Evolutionary conservation across 2,113 vertebrate genomes (phyloP), one percentile per base, ranked within the genome.

Genomic region (Anoura caudifer): DNA sequence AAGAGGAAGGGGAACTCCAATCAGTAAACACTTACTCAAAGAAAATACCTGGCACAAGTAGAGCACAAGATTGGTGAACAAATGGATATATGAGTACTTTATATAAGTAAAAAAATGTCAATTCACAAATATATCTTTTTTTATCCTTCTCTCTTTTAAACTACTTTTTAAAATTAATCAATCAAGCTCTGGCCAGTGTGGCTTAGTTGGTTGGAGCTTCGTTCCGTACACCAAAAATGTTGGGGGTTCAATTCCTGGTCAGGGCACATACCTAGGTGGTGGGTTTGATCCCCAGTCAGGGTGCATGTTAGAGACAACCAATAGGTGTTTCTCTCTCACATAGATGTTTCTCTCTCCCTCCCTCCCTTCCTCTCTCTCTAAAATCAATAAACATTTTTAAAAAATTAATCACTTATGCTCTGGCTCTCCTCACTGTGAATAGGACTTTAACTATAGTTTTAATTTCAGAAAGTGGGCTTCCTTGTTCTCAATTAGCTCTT

Each of bases 81-180:
- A 93, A 50, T 36, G 22, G 33, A 50, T 43, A 92, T 28, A 63
- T 14, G 24, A 63, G 61, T 31, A 81, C n/a, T 91, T 67, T 77
- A 72, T 22, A 90, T 33, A 63, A 20, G 31, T 76, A 90, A 63
- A 75, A 45, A 80, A 87, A 56, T 41, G 19, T 67, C 80, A 19
- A 43, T 76, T 43, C 33, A 31, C 26, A 1, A 59, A 73, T 47
- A 15, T 52, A 38, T 82, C 13, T 81, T 90, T 70, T 47, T 47
- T 72, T 63, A 10, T 52, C 19, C 70, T 38, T 77, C 69, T 92
- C 36, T 70, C 16, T 76, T 96, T 87, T 94, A 50, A 95, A 87
- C 3, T 65, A 7, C 17, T 92, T 85, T 94, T 97, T 69, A 63
- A 73, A 95, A 75, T 63, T 85, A 95, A 90, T 20, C 54, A 79